phyloP scores from a whole-genome alignment of 2,888 invertebrate species.

The Eilema depressum region DNA sequence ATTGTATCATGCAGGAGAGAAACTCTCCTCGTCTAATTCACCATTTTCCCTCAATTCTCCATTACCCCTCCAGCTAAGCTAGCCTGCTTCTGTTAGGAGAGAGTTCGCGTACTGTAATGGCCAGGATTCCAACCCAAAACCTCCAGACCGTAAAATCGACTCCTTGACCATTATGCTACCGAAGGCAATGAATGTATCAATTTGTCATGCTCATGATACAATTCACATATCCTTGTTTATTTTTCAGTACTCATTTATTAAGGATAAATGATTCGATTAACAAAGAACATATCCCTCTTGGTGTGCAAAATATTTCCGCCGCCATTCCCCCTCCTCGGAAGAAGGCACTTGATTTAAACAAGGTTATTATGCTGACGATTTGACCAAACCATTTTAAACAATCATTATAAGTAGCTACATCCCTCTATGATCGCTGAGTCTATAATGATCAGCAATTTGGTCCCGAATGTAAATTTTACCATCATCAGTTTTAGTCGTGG shows the following conservation, averaged over 20 bases:
- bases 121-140: too few species aligned
- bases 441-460: constrained; percentile 21
- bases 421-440: constrained; percentile 50
- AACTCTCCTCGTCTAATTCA: too few species aligned
- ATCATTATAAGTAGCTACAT: constrained; percentile 67
- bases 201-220: neutral
- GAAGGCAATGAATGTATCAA: neutral
- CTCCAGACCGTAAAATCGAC: too few species aligned
- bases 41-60: too few species aligned
- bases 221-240: neutral
- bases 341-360: constrained; percentile 65
- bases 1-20: too few species aligned
- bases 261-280: constrained; percentile 11
- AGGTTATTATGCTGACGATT: constrained; percentile 64
- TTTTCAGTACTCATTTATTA: neutral
- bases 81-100: too few species aligned
- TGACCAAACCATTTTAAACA: constrained; percentile 61
- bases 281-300: constrained; percentile 43
- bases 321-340: constrained; percentile 63
- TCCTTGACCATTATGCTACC: too few species aligned
- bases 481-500: neutral
- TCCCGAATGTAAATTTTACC: constrained; percentile 1
- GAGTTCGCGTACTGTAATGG: too few species aligned
- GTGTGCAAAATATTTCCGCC: constrained; percentile 50
- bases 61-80: too few species aligned